Evolutionary conservation across 1,140 invertebrate genomes (phyloP).

Genomic region (Delia radicum): DNA sequence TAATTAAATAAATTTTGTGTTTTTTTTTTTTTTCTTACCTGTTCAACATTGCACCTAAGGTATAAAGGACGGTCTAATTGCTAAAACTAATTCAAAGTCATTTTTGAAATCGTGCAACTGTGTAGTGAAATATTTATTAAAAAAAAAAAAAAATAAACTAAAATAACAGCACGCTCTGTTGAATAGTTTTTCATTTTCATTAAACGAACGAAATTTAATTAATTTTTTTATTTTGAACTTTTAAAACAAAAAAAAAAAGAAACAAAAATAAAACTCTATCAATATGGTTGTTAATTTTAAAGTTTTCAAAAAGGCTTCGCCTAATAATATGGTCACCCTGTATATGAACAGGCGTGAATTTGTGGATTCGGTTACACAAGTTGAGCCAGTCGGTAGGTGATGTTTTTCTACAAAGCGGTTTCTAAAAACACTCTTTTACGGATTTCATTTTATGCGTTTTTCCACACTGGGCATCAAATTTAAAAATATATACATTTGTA

Average conservation of each 20-base stretch:
- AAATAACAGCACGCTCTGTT: not conserved
- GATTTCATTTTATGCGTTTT: too few relatives aligned
- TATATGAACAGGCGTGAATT: slow-evolving; percentile 96
- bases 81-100: not conserved
- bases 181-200: not conserved
- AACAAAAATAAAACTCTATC: slow-evolving; percentile 21
- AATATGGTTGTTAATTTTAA: slow-evolving; percentile 85
- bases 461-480: too few relatives aligned
- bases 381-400: slow-evolving; percentile 86
- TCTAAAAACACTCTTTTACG: too few relatives aligned
- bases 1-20: slow-evolving; percentile 7
- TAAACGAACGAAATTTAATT: slow-evolving; percentile 13
- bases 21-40: not conserved
- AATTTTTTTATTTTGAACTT: not conserved
- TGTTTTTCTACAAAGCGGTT: too few relatives aligned
- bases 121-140: not conserved
- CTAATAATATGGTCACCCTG: slow-evolving; percentile 91
- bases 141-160: not conserved
- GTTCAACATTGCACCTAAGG: not conserved
- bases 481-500: too few relatives aligned
- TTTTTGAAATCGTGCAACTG: slow-evolving; percentile 5
- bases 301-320: slow-evolving; percentile 93
- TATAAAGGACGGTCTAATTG: slow-evolving; percentile 5
- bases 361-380: slow-evolving; percentile 88
- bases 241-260: not conserved